phyloP scores from a whole-genome alignment of 2,113 vertebrate species.

The Puffinus mauretanicus region DNA sequence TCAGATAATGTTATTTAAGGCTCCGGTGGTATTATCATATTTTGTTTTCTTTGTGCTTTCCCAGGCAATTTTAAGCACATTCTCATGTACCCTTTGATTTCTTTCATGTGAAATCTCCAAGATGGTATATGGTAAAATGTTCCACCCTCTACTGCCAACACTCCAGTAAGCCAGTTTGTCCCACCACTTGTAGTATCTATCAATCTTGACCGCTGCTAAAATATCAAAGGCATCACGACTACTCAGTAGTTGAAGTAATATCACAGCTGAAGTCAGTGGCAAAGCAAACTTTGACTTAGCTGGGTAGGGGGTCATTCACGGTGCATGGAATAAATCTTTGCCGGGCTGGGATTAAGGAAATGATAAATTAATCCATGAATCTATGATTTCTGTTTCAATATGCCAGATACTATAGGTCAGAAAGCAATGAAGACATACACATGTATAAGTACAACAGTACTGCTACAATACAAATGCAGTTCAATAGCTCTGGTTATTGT shows the following conservation, averaged over 20 bases:
- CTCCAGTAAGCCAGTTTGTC: neutral
- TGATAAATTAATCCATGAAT: neutral
- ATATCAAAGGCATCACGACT: neutral
- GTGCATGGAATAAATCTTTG: neutral
- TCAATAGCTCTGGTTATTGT: neutral
- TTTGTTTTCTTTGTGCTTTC: constrained; percentile 7
- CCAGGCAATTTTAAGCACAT: constrained; percentile 19
- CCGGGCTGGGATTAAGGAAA: neutral
- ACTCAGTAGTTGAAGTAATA: neutral
- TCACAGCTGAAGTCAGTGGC: neutral
- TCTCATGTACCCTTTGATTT: neutral
- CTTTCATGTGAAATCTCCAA: neutral
- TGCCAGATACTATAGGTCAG: neutral
- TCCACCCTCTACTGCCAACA: neutral
- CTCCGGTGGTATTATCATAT: neutral
- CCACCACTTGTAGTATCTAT: neutral
- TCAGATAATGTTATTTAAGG: neutral
- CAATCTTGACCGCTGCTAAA: neutral
- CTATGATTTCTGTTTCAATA: neutral
- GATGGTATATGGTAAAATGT: neutral
- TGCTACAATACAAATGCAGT: neutral
- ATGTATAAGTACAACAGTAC: fast-evolving
- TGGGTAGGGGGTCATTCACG: neutral
- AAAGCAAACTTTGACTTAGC: neutral
- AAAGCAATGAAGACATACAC: neutral